phyloP scores from a whole-genome alignment of 2,888 invertebrate genomes.

The Drosophila parthenogenetica region DNA sequence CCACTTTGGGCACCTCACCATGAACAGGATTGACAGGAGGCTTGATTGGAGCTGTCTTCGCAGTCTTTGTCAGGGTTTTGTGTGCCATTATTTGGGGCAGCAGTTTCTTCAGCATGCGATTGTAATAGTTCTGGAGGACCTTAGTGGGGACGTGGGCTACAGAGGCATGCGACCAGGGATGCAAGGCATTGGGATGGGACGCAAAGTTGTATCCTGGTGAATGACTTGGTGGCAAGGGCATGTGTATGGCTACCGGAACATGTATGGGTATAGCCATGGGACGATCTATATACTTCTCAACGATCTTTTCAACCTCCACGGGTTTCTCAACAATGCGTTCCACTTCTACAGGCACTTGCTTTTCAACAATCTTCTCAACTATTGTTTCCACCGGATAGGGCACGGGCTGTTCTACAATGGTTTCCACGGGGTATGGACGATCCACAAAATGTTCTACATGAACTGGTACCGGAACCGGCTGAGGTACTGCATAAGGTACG shows the following conservation, averaged over 20 bases:
- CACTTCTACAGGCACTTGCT: conserved; percentile 84
- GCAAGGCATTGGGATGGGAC: conserved; percentile 66
- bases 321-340: conserved; percentile 87
- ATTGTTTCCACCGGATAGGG: conserved; percentile 85
- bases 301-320: conserved; percentile 85
- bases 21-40: conserved; percentile 54
- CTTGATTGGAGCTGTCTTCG: conserved; percentile 36
- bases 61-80: conserved; percentile 31
- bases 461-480: conserved; percentile 85
- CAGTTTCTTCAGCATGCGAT: conserved; percentile 80
- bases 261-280: conserved; percentile 85
- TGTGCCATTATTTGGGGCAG: conserved; percentile 64
- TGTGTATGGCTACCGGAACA: conserved; percentile 86
- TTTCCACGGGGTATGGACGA: conserved; percentile 85
- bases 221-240: conserved; percentile 84
- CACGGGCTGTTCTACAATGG: conserved; percentile 85
- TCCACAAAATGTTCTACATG: conserved; percentile 86
- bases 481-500: conserved; percentile 86
- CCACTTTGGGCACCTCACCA: conserved; percentile 63
- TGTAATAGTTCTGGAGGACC: conserved; percentile 78
- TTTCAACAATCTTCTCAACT: conserved; percentile 87
- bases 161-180: conserved; percentile 48
- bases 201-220: conserved; percentile 33
- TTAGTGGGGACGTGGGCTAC: conserved; percentile 76
- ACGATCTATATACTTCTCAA: conserved; percentile 83